Percentiles rank a stretch among this genome's conserved stretches.
Conservation (phyloP, 2,888 invertebrate genomes). For the Xestia ashworthii region DNA sequence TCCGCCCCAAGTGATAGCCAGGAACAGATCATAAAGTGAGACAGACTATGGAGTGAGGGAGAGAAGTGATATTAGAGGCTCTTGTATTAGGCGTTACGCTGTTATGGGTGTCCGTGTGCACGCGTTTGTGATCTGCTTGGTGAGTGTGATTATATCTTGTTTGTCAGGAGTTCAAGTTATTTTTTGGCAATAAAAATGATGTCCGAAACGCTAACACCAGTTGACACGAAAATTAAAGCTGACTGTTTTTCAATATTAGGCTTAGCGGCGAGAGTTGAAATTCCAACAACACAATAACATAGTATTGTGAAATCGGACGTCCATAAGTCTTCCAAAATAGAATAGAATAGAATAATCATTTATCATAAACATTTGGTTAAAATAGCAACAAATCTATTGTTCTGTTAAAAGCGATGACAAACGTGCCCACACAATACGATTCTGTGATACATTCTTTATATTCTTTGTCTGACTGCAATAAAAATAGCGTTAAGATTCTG, state of each 20-base stretch:
- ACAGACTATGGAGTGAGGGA: not conserved
- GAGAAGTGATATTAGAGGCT: slow-evolving; percentile 45
- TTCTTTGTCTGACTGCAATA: slow-evolving; percentile 37
- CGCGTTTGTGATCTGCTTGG: slow-evolving; percentile 31
- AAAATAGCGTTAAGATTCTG: slow-evolving; percentile 38
- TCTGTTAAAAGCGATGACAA: slow-evolving; percentile 28
- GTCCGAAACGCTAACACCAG: not conserved
- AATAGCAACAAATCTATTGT: slow-evolving; percentile 2
- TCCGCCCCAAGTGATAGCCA: slow-evolving; percentile 81
- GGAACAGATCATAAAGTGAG: slow-evolving; percentile 81
- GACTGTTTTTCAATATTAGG: not conserved
- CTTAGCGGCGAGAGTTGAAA: not conserved
- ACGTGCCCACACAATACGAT: slow-evolving; percentile 34
- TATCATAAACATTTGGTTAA: not conserved
- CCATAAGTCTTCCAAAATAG: slow-evolving; percentile 29
- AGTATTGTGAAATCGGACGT: not conserved
- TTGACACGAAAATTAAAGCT: not conserved
- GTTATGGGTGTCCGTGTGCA: slow-evolving; percentile 46
- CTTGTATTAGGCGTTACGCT: slow-evolving; percentile 43
- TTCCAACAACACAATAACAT: not conserved
- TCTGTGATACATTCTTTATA: slow-evolving; percentile 57
- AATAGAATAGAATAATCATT: not conserved
- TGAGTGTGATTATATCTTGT: not conserved
- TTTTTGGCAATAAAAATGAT: not conserved
- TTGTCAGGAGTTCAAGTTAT: not conserved